Percentiles rank a stretch among this genome's conserved stretches.
phyloP scores from a whole-genome alignment of 2,797 vertebrate species.

The Gymnoscopelus braueri region DNA sequence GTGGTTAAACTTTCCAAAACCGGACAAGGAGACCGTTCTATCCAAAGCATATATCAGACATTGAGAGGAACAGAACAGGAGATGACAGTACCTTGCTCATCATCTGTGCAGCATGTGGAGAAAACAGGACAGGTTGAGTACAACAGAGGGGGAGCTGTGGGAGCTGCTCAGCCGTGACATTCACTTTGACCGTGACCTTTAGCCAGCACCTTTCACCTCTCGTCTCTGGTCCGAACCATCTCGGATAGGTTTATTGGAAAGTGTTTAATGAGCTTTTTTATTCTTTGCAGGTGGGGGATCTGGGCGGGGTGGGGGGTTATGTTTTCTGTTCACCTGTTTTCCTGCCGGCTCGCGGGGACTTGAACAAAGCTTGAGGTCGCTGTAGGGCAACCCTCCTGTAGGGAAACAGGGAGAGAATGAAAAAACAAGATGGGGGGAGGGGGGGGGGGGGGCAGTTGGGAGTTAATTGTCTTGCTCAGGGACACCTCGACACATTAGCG shows the following conservation, averaged over 20 bases:
- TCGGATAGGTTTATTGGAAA: conserved; percentile 46
- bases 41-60: too few relatives aligned
- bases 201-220: conserved; percentile 43
- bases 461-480: too few relatives aligned
- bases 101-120: conserved; percentile 73
- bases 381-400: conserved; percentile 71
- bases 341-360: conserved; percentile 40
- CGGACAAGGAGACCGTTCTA: too few relatives aligned
- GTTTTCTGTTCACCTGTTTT: conserved; percentile 55
- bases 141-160: conserved; percentile 18
- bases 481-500: too few relatives aligned
- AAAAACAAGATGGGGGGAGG: neutral
- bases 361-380: conserved; percentile 66
- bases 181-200: conserved; percentile 37
- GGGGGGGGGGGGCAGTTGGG: too few relatives aligned
- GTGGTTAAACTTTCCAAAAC: too few relatives aligned
- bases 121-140: conserved; percentile 51
- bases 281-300: conserved; percentile 38
- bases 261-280: conserved; percentile 41
- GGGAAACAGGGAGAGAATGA: neutral
- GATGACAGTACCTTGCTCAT: conserved; percentile 55
- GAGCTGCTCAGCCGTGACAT: conserved; percentile 28
- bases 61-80: neutral
- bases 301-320: neutral
- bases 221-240: conserved; percentile 16